Evolutionary conservation across 2,797 vertebrate genomes (phyloP), one percentile per base, ranked within the genome.

Genomic region (Stomatorhinus walkeri): DNA sequence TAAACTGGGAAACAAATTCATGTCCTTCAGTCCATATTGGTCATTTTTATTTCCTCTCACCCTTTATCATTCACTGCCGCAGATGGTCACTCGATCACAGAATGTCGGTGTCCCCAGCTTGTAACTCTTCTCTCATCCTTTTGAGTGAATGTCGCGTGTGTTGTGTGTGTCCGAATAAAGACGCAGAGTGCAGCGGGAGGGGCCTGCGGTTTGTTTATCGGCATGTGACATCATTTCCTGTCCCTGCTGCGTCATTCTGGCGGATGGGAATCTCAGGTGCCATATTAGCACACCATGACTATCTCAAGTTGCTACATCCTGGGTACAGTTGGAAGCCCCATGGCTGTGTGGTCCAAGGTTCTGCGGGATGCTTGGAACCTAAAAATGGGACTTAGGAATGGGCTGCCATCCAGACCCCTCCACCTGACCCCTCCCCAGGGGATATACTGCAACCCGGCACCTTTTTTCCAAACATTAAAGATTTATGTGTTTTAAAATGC

Each of bases 251-350:
- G 40, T 79, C 76, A 40, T 79, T 79, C 76, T 46, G 76, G 7
- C 32, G 40, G 76, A 79, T 79, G 36, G 8, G 76, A n/a, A n/a
- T 46, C 76, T 81, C 40, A 81, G 91, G 76, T 81, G 76, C 40
- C 76, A 40, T 40, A 19, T 81, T 81, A 81, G 40, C 43, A 22
- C 40, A 46, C 5, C 16, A 16, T 46, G 76, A 81, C 76, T 79
- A 79, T 46, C 76, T 81, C 76, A 40, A 46, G 76, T 46, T 46
- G 76, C 76, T 81, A 40, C 36, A 81, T 81, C 19, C 76, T 81
- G 76, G 76, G 76, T n/a, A 46, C 76, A 81, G 36, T 81, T 81
- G 76, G 76, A 81, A 81, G 43, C 76, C 76, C 46, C 76, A 19
- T 46, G 76, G 40, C 16, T 46, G 6, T 46, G 36, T 72, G 64